These are phyloP conservation scores for Pangasius macronema DNA, from an alignment of 2,797 vertebrate genomes.

Conservation along the genomic window DNA sequence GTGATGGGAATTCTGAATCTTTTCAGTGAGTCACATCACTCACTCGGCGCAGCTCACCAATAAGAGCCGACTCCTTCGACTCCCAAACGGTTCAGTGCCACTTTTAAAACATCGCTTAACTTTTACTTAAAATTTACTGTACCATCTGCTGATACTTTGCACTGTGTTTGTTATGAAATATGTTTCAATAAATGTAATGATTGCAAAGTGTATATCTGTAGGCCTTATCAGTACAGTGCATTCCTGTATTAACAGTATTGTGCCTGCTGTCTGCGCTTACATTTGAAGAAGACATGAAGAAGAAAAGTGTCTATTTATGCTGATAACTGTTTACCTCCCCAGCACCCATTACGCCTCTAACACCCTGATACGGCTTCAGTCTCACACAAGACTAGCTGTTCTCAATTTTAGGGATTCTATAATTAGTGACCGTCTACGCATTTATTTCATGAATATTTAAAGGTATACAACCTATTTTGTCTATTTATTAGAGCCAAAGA, in stretches of 20 bases:
- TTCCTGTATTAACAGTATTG: not conserved
- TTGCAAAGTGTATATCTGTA: not conserved
- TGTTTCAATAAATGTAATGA: not conserved
- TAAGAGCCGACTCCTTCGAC: not conserved
- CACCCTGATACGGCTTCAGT: not conserved
- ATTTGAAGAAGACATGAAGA: not conserved
- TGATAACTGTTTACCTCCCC: not conserved
- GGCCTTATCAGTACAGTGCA: not conserved
- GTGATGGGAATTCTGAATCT: not conserved
- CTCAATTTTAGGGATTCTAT: no score
- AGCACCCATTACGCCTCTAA: not conserved
- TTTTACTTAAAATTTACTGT: not conserved
- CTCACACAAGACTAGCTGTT: not conserved
- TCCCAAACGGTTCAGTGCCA: not conserved
- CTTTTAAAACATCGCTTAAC: not conserved
- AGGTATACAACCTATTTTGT: not conserved
- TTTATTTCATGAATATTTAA: not conserved
- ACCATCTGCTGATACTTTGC: not conserved
- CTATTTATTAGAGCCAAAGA: not conserved
- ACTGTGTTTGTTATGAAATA: not conserved
- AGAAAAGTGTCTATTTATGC: not conserved
- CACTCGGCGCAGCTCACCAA: not conserved
- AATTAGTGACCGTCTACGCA: no score
- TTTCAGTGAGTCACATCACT: not conserved
- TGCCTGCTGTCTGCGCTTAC: not conserved